Conservation (phyloP, 2,797 vertebrate species). For the Paguma larvata region DNA sequence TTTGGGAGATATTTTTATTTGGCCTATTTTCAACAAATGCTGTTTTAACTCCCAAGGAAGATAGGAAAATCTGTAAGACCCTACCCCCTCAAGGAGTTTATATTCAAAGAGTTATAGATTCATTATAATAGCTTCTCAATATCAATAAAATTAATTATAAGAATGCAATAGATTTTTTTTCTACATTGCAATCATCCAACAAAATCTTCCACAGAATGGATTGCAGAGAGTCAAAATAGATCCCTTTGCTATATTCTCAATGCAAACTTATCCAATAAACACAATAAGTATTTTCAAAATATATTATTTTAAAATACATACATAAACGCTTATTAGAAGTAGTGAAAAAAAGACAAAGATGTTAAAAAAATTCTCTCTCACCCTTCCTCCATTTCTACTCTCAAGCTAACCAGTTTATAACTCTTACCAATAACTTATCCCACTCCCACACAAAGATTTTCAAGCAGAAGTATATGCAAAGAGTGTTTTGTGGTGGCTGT, state of each 20-base stretch:
- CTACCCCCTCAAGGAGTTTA: not conserved
- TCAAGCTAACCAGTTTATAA: not conserved
- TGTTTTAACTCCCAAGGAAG: constrained; percentile 19
- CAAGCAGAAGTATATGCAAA: not conserved
- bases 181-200: not conserved
- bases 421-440: not conserved
- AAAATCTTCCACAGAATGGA: not conserved
- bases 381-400: not conserved
- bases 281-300: not conserved
- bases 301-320: not conserved
- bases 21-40: constrained; percentile 30
- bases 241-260: not conserved
- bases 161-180: not conserved
- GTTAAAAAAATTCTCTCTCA: not conserved
- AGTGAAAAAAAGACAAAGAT: not conserved
- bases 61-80: not conserved
- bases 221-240: not conserved
- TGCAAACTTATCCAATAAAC: not conserved
- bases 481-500: not conserved
- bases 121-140: constrained; percentile 22
- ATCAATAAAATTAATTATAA: not conserved
- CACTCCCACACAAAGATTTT: not conserved
- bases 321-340: not conserved
- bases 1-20: constrained; percentile 43
- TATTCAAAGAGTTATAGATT: not conserved